Conservation (phyloP, 2,113 vertebrate genomes). For the Limnothrissa miodon region DNA sequence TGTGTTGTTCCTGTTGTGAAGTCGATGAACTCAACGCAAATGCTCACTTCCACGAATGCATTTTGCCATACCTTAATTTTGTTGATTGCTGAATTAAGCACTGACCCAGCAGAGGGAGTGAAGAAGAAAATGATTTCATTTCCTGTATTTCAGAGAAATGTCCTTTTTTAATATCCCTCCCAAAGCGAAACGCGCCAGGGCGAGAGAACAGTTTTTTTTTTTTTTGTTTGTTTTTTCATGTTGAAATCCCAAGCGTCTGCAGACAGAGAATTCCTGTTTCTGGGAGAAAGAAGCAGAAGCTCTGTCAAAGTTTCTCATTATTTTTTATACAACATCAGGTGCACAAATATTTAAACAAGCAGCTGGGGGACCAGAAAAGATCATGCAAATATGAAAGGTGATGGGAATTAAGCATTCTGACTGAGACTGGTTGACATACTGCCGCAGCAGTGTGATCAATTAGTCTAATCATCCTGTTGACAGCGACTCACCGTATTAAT, state of each 20-base stretch:
- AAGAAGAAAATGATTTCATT: slow-evolving; percentile 14
- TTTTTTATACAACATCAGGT: slow-evolving; percentile 37
- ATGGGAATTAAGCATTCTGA: slow-evolving; percentile 33
- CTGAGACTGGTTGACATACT: slow-evolving; percentile 35
- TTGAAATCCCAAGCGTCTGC: background rate
- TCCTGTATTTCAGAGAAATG: background rate
- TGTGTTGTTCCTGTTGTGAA: slow-evolving; percentile 33
- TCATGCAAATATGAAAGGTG: slow-evolving; percentile 41
- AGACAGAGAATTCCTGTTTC: slow-evolving; percentile 1
- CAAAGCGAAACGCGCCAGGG: slow-evolving; percentile 16
- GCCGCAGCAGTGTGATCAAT: slow-evolving; percentile 42
- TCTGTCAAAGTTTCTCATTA: slow-evolving; percentile 30
- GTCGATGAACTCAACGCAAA: slow-evolving; percentile 37
- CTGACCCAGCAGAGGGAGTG: slow-evolving; percentile 31
- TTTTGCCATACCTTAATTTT: slow-evolving; percentile 34
- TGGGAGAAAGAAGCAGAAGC: background rate
- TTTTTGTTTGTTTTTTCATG: too few relatives aligned
- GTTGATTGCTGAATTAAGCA: slow-evolving; percentile 33
- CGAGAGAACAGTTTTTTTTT: background rate
- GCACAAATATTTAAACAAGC: slow-evolving; percentile 45
- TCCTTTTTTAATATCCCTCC: slow-evolving; percentile 15
- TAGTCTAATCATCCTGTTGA: slow-evolving; percentile 46
- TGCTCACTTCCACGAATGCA: slow-evolving; percentile 26
- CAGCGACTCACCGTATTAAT: slow-evolving; percentile 42
- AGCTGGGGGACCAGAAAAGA: slow-evolving; percentile 34